phyloP scores from a whole-genome alignment of 2,888 invertebrate species.

The Pristionchus maxplancki region DNA sequence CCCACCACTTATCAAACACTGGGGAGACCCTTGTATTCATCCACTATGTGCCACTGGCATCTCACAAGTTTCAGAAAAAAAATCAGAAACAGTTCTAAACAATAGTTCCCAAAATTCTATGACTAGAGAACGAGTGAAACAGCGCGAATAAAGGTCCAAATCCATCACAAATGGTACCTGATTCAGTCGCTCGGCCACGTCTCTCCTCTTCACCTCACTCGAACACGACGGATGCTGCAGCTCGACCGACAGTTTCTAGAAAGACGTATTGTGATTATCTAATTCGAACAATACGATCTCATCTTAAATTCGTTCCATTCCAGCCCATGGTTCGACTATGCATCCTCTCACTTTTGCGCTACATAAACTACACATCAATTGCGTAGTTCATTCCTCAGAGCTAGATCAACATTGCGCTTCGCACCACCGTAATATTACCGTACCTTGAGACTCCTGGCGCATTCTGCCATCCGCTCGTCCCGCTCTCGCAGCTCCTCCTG shows the following conservation, averaged over 20 bases:
- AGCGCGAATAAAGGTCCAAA: no score
- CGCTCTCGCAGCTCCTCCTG: constrained; percentile 37
- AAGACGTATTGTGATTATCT: background rate
- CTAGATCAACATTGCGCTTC: no score
- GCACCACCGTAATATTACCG: background rate
- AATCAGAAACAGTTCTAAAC: no score
- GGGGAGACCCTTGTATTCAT: background rate
- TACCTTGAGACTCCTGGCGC: constrained; percentile 47
- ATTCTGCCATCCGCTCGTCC: constrained; percentile 35
- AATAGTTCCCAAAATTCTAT: no score
- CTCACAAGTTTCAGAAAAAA: no score
- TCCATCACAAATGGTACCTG: constrained; percentile 15
- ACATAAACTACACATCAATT: no score
- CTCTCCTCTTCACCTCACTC: constrained; percentile 21
- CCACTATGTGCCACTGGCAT: background rate
- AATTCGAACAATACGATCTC: background rate
- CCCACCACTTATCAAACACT: background rate
- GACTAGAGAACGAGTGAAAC: no score
- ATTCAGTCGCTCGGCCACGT: constrained; percentile 17
- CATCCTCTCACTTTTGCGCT: no score
- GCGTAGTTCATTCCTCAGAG: no score
- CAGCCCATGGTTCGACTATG: no score
- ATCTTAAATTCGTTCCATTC: no score
- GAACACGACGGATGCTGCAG: background rate
- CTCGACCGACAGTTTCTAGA: constrained; percentile 24